Base-by-base conservation (phyloP, 2,113 vertebrate genomes). In the Romanogobio albipinnatus region DNA sequence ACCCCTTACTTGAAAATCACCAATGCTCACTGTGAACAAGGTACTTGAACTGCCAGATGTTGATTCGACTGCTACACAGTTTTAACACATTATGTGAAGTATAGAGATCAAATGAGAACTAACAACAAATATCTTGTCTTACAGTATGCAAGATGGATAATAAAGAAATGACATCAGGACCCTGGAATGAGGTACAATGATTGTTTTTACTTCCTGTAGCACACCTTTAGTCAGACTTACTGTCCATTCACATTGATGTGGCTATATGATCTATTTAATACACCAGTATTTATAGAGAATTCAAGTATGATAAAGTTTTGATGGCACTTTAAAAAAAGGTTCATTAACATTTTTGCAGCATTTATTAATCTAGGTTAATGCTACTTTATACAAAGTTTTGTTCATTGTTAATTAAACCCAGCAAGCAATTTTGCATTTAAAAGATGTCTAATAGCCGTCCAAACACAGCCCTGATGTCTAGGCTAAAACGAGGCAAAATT, bases 31-130 rank as follows among this genome's bases (percentile, higher is more conserved):
- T 58, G 29, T 58, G 33, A 77, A 77, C 9, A 39, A 39, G 15
- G 0, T 29, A 64, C 8, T 5, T 58, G n/a, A n/a, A n/a, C 29
- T n/a, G 9, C 19, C 53, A 77, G 75, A 77, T 77, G 75, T 77
- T 77, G 9, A 77, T 5, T 22, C 19, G 22, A 39, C 76, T 77
- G 76, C 53, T 53, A n/a, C 14, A 17, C 74, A 76, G 24, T 76
- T 75, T 75, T 51, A 49, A 47, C 10, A 51, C 45, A 75, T 24
- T 39, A 39, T 7, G 3, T 70, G 7, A 70, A 70, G 17, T 11
- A 36, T 26, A 22, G n/a, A 14, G 29, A 59, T 39, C 53, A 59
- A 3, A 7, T 77, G 29, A 10, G 5, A 59, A 59, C 75, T 39
- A 59, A 56, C 13, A 4, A 29, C 24, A 53, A 17, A 51, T 6